Evolutionary conservation across 23 tunicate species (phyloP).

Genomic region (Trididemnum clinides): DNA sequence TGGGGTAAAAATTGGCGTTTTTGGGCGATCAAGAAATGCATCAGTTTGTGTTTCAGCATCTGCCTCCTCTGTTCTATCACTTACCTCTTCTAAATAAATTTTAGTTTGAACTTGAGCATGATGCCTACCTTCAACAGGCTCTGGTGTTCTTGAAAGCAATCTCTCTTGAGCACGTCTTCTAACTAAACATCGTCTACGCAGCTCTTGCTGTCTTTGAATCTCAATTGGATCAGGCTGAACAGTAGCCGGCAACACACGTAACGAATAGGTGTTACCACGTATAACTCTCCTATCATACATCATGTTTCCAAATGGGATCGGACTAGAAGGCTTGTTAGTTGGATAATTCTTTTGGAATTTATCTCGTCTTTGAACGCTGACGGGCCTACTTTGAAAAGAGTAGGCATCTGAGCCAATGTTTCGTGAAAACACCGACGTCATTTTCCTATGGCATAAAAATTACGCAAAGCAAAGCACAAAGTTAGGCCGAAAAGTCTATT

Average conservation of each 20-base stretch:
- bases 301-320: slow-evolving; percentile 80
- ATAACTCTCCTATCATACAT: slow-evolving; percentile 94
- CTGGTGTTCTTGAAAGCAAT: slow-evolving; percentile 69
- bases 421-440: slow-evolving; percentile 74
- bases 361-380: slow-evolving; percentile 56
- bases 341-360: slow-evolving; percentile 55
- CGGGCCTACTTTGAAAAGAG: slow-evolving; percentile 81
- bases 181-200: slow-evolving; percentile 73
- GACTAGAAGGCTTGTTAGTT: slow-evolving; percentile 48
- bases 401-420: slow-evolving; percentile 71
- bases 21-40: slow-evolving; percentile 93
- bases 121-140: slow-evolving; percentile 83
- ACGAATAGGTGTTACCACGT: slow-evolving; percentile 94
- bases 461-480: no score
- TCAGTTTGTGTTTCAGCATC: slow-evolving; percentile 95
- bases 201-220: slow-evolving; percentile 80
- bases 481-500: no score
- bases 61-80: slow-evolving; percentile 94
- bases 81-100: slow-evolving; percentile 84
- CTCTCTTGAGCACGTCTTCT: slow-evolving; percentile 78
- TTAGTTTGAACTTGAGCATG: slow-evolving; percentile 91
- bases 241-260: slow-evolving; percentile 64
- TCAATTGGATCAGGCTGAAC: slow-evolving; percentile 90
- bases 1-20: slow-evolving; percentile 82
- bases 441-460: no score